phyloP scores from a whole-genome alignment of 1,140 invertebrate genomes.

The Diorhabda carinulata region DNA sequence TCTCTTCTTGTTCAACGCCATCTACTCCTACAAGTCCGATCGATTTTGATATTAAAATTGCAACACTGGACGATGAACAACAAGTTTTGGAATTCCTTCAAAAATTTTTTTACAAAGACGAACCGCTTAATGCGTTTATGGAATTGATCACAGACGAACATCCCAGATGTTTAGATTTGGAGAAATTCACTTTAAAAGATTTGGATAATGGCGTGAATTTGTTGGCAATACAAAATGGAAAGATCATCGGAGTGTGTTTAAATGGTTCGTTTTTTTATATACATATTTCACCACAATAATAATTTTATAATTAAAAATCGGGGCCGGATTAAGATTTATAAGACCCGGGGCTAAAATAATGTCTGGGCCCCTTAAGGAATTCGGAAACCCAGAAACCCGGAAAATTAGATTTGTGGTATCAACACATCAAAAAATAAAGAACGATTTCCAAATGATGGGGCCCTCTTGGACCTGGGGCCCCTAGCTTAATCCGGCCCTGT shows the following conservation, averaged over 20 bases:
- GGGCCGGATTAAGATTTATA: no score
- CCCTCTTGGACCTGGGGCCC: no score
- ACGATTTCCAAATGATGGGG: no score
- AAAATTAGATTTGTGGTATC: no score
- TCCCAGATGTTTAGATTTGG: slow-evolving; percentile 60
- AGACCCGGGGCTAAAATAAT: no score
- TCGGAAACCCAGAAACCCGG: no score
- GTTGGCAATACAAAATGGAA: slow-evolving; percentile 57
- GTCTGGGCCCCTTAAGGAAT: no score
- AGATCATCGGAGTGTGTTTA: slow-evolving; percentile 58
- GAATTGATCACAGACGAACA: slow-evolving; percentile 58
- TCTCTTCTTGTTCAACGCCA: slow-evolving; percentile 13
- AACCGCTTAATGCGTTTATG: slow-evolving; percentile 64
- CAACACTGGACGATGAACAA: background rate
- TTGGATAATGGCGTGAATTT: slow-evolving; percentile 60
- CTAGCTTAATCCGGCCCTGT: no score
- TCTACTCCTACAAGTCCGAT: slow-evolving; percentile 17
- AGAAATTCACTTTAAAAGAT: slow-evolving; percentile 59
- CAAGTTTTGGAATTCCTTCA: slow-evolving; percentile 33
- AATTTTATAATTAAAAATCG: no score
- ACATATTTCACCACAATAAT: slow-evolving; percentile 31
- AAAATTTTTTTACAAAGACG: slow-evolving; percentile 68
- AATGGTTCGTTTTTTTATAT: slow-evolving; percentile 39
- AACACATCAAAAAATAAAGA: no score
- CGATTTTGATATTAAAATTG: slow-evolving; percentile 16